Evolutionary conservation across 2,888 invertebrate species (phyloP).

Genomic region (Sminthurinus aureus): DNA sequence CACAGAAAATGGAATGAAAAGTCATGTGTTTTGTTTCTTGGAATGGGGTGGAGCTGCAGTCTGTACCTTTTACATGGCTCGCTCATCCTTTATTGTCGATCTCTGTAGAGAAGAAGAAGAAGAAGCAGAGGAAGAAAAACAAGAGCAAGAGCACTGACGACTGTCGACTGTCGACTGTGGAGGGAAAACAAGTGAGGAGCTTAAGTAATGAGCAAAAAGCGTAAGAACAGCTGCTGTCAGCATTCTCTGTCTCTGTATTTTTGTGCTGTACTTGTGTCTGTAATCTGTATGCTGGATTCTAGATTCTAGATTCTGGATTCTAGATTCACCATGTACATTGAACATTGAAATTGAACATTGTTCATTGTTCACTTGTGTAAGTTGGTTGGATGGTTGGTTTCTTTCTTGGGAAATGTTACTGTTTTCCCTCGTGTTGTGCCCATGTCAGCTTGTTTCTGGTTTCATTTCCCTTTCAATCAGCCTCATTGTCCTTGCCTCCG

Average conservation of each 20-base stretch:
- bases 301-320: too few species aligned
- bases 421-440: background rate
- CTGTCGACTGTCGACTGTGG: background rate
- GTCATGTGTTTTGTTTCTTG: too few species aligned
- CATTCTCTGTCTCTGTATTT: background rate
- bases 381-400: too few species aligned
- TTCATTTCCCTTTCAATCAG: conserved; percentile 17
- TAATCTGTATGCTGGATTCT: background rate
- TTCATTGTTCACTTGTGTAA: too few species aligned
- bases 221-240: conserved; percentile 19
- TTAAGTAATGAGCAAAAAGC: background rate
- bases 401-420: background rate
- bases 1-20: too few species aligned
- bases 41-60: too few species aligned
- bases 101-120: background rate
- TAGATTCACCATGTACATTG: too few species aligned
- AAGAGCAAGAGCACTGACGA: background rate
- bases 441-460: conserved; percentile 14
- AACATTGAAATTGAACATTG: too few species aligned
- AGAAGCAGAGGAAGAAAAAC: too few species aligned
- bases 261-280: background rate
- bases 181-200: background rate
- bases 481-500: background rate
- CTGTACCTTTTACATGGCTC: too few species aligned
- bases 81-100: background rate